Percentiles rank a stretch among this genome's conserved stretches.
Conservation (phyloP, 2,113 vertebrate species). For the Malurus alboscapulatus region DNA sequence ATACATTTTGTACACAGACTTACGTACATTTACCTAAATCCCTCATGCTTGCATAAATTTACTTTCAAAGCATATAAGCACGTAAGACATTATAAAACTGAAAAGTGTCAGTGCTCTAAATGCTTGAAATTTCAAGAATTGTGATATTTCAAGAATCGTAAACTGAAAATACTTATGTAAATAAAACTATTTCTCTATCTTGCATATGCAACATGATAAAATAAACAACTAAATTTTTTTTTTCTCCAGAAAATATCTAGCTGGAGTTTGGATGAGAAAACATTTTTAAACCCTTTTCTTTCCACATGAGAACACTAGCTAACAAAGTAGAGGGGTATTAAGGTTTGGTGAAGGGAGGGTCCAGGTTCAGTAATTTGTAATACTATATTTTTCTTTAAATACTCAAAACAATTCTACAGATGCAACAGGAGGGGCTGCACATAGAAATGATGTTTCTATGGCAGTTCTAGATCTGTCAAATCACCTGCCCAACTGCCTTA, state of each 20-base stretch:
- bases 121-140: neutral
- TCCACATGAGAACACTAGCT: neutral
- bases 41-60: neutral
- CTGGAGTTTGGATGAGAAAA: neutral
- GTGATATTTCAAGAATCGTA: neutral
- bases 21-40: neutral
- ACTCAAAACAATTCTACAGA: neutral
- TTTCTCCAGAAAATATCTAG: neutral
- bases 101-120: neutral
- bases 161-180: neutral
- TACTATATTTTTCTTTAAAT: neutral
- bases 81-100: neutral
- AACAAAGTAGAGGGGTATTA: neutral
- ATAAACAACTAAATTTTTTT: neutral
- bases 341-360: neutral
- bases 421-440: neutral
- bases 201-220: neutral
- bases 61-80: neutral
- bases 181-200: neutral
- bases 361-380: neutral
- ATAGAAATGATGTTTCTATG: accelerated
- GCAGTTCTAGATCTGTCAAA: neutral
- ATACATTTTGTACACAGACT: neutral
- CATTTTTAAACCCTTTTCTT: neutral
- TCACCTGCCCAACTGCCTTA: neutral